Base-by-base conservation (phyloP, 2,113 vertebrate species). In the Xenotilapia flavipinnis region DNA sequence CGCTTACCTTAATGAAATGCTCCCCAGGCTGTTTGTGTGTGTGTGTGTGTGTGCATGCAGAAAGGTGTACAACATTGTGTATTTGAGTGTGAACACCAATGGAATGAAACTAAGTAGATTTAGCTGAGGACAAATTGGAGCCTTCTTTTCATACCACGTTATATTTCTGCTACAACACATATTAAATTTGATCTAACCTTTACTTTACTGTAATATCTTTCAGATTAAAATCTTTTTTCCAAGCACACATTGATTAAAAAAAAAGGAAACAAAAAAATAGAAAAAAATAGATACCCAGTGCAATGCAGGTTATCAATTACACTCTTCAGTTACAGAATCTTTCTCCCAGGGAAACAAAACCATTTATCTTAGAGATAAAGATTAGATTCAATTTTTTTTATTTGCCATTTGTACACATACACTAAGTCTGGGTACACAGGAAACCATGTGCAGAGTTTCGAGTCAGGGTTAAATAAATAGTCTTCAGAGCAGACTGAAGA, bases 1-100 rank as follows among this genome's bases (percentile, higher is more conserved):
- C 89, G 91, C 92, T 95, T 91, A 92, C 33, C 89, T 84, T 91
- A 90, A 94, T 94, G 88, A 94, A 86, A 86, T 51, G 33, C 68
- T 89, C 81, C 70, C 51, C 83, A 84, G 36, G 80, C 47, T 77
- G 21, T 75, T n/a, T 54, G 12, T 47, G 26, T 49, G 33, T 47
- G 2, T 65, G 5, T 36, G 17, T 83, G 53, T 83, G 11, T 62
- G 79, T 10, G 21, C 6, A 38, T 38, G 1, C 23, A 77, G 45
- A 77, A 77, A 77, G 45, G 70, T 49, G 26, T 77, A 19, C 45
- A 77, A 77, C 15, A 49, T 31, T 75, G 15, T 77, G 26, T 77
- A 31, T 77, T 31, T 49, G 23, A 77, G 15, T 49, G 73, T 77
- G 73, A 77, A 49, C 42, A 77, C 42, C 42, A 47, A n/a, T 8